These are phyloP conservation scores for Osmerus eperlanus DNA, from an alignment of 2,113 vertebrate species.

Conservation along the genomic window DNA sequence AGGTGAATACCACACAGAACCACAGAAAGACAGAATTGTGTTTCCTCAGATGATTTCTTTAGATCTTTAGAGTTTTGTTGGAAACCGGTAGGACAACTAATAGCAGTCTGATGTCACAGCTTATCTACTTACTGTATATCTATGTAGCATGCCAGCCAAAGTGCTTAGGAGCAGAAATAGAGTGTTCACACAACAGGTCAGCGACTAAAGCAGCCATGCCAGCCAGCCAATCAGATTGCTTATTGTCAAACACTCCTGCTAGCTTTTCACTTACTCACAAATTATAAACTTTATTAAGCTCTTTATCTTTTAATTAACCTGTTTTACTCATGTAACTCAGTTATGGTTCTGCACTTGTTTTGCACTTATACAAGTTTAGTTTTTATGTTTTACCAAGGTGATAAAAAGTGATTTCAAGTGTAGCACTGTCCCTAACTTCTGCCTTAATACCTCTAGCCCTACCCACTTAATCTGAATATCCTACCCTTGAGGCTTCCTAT, in stretches of 20 bases:
- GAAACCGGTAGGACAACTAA: not conserved
- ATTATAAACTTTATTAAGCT: no score
- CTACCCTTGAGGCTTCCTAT: conserved; percentile 23
- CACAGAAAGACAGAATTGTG: not conserved
- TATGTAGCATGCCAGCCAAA: no score
- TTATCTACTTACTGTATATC: not conserved
- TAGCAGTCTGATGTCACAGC: not conserved
- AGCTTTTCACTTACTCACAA: no score
- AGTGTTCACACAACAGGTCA: not conserved
- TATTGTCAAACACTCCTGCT: no score
- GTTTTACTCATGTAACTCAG: no score
- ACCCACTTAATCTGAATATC: conserved; percentile 28
- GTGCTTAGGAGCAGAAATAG: conserved; percentile 39
- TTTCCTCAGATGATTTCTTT: not conserved
- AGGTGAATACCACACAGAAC: not conserved
- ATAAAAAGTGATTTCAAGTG: not conserved
- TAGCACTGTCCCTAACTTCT: conserved; percentile 20
- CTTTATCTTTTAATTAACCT: no score
- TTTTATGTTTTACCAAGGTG: not conserved
- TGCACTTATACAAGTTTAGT: not conserved
- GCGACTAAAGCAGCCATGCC: not conserved
- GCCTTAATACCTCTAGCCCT: conserved; percentile 45
- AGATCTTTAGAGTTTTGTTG: no score
- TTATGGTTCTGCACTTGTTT: no score
- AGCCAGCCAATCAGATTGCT: not conserved